Evolutionary conservation across 1,140 invertebrate species (phyloP), one percentile per base, ranked within the genome.

Genomic region (Sarcophaga peregrina): DNA sequence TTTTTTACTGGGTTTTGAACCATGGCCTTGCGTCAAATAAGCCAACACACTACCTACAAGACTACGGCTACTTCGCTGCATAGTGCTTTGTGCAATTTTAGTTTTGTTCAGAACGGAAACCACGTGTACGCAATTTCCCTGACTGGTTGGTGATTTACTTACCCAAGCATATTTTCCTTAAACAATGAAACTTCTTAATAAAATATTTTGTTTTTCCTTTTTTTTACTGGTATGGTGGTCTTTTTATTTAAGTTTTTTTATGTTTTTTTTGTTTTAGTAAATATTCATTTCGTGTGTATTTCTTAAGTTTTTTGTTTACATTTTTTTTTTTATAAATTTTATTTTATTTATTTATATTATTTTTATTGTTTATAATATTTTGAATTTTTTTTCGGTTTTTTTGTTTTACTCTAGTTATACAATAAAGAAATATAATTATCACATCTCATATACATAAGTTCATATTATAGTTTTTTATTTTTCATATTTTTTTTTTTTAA

Each of bases 381-480:
- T 68, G 20, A 68, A 68, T 68, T 68, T 62, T 68, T 17, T 68
- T 68, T 68, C n/a, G 20, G 17, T 68, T 68, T 17, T 17, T 58
- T 58, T 58, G 52, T 75, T 75, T 78, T 78, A 78, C 25, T 50
- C 75, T 78, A 78, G 20, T 48, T 20, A 50, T 78, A 78, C 75
- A 78, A 78, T 78, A 50, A 78, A 78, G 75, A 78, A 50, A 78
- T 78, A 78, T 78, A 78, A 78, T 78, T 78, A 78, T 78, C 75
- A 78, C 75, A 78, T 78, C 75, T 78, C 75, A 78, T 78, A 78
- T 78, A 78, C 75, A 78, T 78, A 78, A 78, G 75, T 78, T 78
- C 47, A 78, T 78, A 78, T 78, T 58, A 68, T 68, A 68, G 58
- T 3, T 68, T 68, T n/a, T n/a, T n/a, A n/a, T n/a, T n/a, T n/a